Percentiles rank a stretch among this genome's conserved stretches.
Conservation (phyloP, 2,113 vertebrate species). For the Athene cunicularia region DNA sequence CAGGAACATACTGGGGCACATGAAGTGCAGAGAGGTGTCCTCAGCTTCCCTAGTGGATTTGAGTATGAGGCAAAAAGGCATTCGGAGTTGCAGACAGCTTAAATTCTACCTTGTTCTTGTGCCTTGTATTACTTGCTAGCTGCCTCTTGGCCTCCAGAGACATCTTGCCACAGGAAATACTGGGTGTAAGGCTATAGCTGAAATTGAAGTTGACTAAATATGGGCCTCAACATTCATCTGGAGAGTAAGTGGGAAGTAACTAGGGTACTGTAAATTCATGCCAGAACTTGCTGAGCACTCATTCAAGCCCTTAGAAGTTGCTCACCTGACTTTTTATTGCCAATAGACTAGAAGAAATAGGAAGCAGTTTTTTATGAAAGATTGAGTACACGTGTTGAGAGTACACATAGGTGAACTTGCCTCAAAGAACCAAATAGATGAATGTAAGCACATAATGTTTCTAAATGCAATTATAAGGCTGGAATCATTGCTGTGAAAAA, state of each 20-base stretch:
- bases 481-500: constrained; percentile 59
- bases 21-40: background rate
- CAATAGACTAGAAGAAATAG: constrained; percentile 8
- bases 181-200: background rate
- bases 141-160: background rate
- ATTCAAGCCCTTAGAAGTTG: background rate
- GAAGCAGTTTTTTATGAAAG: constrained; percentile 48
- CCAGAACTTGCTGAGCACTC: background rate
- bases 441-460: constrained; percentile 58
- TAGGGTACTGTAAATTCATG: background rate
- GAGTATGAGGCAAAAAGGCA: background rate
- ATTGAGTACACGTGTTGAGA: constrained; percentile 13
- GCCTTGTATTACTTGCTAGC: background rate
- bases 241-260: background rate
- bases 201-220: background rate
- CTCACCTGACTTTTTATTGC: background rate
- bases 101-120: background rate
- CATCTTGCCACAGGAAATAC: background rate
- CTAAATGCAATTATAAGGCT: constrained; percentile 43
- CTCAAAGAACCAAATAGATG: constrained; percentile 42
- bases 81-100: background rate
- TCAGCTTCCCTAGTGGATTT: background rate
- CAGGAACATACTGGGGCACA: accelerated
- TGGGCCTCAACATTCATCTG: background rate
- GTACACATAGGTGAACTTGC: constrained; percentile 6